Evolutionary conservation across 2,797 vertebrate species (phyloP).

Genomic region (Diceros bicornis): DNA sequence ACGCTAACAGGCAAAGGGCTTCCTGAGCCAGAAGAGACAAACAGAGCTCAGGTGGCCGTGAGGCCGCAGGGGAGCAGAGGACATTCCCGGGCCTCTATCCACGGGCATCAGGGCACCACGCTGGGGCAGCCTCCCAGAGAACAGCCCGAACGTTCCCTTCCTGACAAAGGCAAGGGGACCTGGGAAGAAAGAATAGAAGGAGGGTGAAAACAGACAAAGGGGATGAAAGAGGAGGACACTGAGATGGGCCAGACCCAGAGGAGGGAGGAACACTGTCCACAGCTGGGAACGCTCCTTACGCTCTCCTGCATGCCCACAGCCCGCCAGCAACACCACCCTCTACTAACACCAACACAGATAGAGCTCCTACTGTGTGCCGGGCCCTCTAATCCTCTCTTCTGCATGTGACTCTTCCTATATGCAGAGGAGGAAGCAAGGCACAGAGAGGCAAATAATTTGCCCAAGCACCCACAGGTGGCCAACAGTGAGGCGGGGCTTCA

Average conservation of each 20-base stretch:
- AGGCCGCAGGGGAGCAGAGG: background rate
- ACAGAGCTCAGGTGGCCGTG: background rate
- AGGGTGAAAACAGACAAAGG: background rate
- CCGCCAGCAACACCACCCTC: fast-evolving
- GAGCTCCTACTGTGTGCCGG: background rate
- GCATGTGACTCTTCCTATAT: no score
- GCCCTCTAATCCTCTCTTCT: background rate
- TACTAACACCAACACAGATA: fast-evolving
- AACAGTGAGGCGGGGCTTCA: fast-evolving
- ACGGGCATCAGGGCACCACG: background rate
- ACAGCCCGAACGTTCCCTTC: background rate
- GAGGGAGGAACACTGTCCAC: background rate
- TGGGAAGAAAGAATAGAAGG: background rate
- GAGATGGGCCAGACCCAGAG: background rate
- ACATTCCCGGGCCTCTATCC: background rate
- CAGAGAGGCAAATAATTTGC: background rate
- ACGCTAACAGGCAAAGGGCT: background rate
- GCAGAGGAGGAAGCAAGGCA: background rate
- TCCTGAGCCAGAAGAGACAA: background rate
- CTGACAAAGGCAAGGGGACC: background rate
- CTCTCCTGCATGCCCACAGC: background rate
- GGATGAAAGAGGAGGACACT: background rate
- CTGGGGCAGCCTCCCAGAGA: fast-evolving
- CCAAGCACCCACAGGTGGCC: background rate
- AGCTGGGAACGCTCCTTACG: background rate